These are phyloP conservation scores for Ganaspis brasiliensis DNA, from an alignment of 2,888 invertebrate species.

Conservation along the genomic window DNA sequence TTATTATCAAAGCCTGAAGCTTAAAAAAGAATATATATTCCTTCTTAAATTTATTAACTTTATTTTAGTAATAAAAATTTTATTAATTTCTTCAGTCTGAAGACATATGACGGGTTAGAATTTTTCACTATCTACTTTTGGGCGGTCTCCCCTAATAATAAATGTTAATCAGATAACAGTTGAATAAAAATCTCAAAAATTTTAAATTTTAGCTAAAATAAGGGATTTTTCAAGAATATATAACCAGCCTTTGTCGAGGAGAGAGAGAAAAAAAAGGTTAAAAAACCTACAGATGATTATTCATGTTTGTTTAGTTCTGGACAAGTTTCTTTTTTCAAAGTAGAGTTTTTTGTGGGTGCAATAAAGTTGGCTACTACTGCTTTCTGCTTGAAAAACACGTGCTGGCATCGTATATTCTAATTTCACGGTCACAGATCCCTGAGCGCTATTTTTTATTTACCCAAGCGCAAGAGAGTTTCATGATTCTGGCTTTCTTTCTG, in stretches of 20 bases:
- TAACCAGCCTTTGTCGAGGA: not conserved
- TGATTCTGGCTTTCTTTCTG: not conserved
- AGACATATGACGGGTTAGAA: too few relatives aligned
- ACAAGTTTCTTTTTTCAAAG: slow-evolving; percentile 25
- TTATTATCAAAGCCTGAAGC: too few relatives aligned
- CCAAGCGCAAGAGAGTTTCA: slow-evolving; percentile 23
- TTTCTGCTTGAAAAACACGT: slow-evolving; percentile 23
- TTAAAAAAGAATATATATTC: too few relatives aligned
- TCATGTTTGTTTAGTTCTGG: slow-evolving; percentile 15
- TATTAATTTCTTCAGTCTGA: too few relatives aligned
- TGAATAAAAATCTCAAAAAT: too few relatives aligned
- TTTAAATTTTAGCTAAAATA: too few relatives aligned
- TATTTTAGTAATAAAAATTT: too few relatives aligned
- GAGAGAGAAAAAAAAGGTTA: not conserved
- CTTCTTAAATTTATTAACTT: too few relatives aligned
- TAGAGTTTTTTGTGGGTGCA: slow-evolving; percentile 4
- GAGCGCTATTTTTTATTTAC: slow-evolving; percentile 28
- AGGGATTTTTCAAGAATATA: not conserved
- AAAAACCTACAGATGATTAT: slow-evolving; percentile 11
- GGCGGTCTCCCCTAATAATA: too few relatives aligned
- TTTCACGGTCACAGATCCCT: slow-evolving; percentile 17
- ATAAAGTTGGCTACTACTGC: slow-evolving; percentile 21
- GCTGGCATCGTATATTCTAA: slow-evolving; percentile 40
- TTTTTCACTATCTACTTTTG: too few relatives aligned
- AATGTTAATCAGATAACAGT: too few relatives aligned